Evolutionary conservation across 2,113 vertebrate genomes (phyloP).

Genomic region (Gila orcuttii): DNA sequence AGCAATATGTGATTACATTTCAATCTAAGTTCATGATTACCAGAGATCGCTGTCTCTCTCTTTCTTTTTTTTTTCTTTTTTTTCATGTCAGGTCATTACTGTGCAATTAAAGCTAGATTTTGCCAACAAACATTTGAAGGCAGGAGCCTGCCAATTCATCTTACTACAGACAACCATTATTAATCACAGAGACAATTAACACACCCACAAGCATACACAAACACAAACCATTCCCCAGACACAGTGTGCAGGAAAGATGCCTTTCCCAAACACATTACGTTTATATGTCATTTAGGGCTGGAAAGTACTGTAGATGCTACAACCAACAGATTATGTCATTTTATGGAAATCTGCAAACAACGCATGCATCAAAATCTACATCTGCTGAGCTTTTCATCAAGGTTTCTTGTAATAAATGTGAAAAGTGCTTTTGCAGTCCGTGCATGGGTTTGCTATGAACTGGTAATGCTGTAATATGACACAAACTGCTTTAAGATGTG

Average conservation of each 20-base stretch:
- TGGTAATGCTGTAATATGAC: conserved; percentile 18
- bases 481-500: conserved; percentile 15
- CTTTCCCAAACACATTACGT: conserved; percentile 33
- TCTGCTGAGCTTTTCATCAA: conserved; percentile 6
- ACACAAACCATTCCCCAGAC: conserved; percentile 4
- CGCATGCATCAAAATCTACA: not conserved
- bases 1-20: conserved; percentile 45
- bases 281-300: not conserved
- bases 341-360: conserved; percentile 16
- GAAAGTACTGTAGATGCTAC: not conserved
- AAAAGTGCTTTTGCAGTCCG: not conserved
- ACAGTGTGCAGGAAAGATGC: conserved; percentile 6
- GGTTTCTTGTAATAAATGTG: not conserved
- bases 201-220: conserved; percentile 28
- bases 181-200: conserved; percentile 64
- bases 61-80: too few relatives aligned
- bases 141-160: conserved; percentile 66
- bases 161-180: conserved; percentile 65
- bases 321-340: conserved; percentile 30
- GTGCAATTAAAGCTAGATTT: conserved; percentile 69
- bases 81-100: conserved; percentile 61
- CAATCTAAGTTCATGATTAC: conserved; percentile 50
- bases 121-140: conserved; percentile 53
- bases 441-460: not conserved
- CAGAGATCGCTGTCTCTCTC: conserved; percentile 43